These are phyloP conservation scores for Argya squamiceps DNA, from an alignment of 2,797 vertebrate genomes.

Conservation along the genomic window DNA sequence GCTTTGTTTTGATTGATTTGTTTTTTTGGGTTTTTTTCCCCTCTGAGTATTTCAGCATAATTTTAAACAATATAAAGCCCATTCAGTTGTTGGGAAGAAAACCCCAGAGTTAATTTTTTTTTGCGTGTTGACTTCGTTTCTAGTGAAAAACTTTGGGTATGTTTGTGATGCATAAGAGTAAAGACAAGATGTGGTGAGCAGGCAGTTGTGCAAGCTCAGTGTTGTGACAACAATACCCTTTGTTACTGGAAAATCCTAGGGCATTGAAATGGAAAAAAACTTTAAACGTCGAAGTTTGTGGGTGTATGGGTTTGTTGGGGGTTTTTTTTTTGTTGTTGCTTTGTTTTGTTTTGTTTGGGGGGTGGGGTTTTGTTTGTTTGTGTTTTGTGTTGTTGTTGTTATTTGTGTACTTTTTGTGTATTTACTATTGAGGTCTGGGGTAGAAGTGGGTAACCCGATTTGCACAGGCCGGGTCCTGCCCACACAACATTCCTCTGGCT, in stretches of 20 bases:
- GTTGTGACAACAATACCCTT: conserved; percentile 9
- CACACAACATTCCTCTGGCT: background rate
- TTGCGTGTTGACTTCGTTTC: background rate
- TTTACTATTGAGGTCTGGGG: background rate
- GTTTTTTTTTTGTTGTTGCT: background rate
- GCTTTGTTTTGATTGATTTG: background rate
- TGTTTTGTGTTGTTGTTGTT: background rate
- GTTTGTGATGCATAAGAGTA: background rate
- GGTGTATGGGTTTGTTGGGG: background rate
- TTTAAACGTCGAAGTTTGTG: background rate
- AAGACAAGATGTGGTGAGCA: background rate
- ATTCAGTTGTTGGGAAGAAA: background rate
- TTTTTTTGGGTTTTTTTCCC: rapidly evolving
- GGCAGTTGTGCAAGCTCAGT: conserved; percentile 10
- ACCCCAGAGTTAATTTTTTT: background rate
- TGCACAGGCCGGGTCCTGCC: background rate
- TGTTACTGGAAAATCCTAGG: conserved; percentile 6
- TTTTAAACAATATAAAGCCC: background rate
- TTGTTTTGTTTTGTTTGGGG: background rate
- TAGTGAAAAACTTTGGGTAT: conserved; percentile 6
- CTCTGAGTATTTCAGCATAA: background rate
- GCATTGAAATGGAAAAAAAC: background rate
- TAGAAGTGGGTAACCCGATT: background rate
- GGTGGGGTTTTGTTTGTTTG: background rate
- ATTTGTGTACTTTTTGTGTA: background rate